Evolutionary conservation across 2,888 invertebrate species (phyloP).

Genomic region (Acanthopleura granulata): DNA sequence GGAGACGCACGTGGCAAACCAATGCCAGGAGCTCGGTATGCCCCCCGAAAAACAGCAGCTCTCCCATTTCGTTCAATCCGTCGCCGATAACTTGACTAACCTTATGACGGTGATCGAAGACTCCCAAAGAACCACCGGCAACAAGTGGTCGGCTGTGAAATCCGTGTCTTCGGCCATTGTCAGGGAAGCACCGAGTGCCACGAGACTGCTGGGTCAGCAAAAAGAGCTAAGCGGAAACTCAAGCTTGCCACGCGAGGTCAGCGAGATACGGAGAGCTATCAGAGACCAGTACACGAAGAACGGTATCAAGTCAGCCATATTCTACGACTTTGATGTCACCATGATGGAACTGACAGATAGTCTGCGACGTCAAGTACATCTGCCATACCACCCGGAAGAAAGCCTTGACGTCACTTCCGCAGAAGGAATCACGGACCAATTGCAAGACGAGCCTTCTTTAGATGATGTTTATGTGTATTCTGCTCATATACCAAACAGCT

Average conservation of each 20-base stretch:
- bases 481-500: too few relatives aligned
- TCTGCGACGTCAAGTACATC: background rate
- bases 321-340: conserved; percentile 2
- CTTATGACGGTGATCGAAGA: conserved; percentile 38
- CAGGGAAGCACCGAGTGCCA: conserved; percentile 44
- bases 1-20: conserved; percentile 34
- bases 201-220: conserved; percentile 32
- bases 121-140: conserved; percentile 25
- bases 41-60: conserved; percentile 19
- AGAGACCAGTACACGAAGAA: background rate
- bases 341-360: background rate
- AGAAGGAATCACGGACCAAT: too few relatives aligned
- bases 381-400: too few relatives aligned
- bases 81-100: conserved; percentile 41
- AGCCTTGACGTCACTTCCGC: too few relatives aligned
- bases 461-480: too few relatives aligned
- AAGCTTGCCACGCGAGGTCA: background rate
- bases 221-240: background rate
- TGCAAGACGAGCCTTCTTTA: too few relatives aligned
- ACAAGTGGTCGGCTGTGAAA: conserved; percentile 47
- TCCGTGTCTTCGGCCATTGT: conserved; percentile 48
- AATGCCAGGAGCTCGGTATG: conserved; percentile 30
- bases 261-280: background rate
- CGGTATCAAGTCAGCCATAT: background rate
- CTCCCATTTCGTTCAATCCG: conserved; percentile 29